Evolutionary conservation across 2,113 vertebrate species (phyloP), one percentile per base, ranked within the genome.

Genomic region (Mastomys coucha): DNA sequence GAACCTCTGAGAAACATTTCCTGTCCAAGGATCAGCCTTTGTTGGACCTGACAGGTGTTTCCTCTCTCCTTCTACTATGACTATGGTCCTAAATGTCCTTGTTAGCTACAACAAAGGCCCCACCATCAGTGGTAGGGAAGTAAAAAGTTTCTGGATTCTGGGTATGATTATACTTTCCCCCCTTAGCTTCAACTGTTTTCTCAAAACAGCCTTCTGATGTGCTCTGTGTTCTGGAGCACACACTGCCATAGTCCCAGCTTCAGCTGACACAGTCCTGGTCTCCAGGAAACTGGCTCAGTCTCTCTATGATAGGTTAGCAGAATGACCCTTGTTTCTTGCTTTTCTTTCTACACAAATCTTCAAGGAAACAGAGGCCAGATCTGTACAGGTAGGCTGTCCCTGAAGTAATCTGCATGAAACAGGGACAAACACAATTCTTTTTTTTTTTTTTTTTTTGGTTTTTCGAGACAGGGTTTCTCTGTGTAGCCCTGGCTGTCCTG

Each of bases 31-130:
- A 91, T 96, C 39, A 92, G 26, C 96, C 95, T 98, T 98, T 98
- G 98, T 98, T 98, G 97, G 94, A 58, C 42, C 92, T 60, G 77
- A 95, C 98, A 99, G 98, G 98, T 99, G 99, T 89, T 99, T 99
- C 98, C 99, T 98, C 92, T 97, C 95, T 94, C 91, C 73, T 94
- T 92, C 96, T 96, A 97, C 92, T 63, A 94, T 63, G 97, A 87
- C 51, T 75, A 94, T 24, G 77, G 92, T 94, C 67, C 91, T 89
- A 82, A 89, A 96, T 82, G 96, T 91, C 88, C 96, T 97, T 97
- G 95, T 97, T 80, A 53, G 45, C 80, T 90, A 95, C 53, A 97
- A 65, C 95, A 98, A 85, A 63, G 82, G 49, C 45, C 67, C 94
- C 89, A 14, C 53, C 53, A 77, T 81, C 75, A 92, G 80, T n/a